phyloP scores from a whole-genome alignment of 2,888 invertebrate species.

The Hemithea aestivaria region DNA sequence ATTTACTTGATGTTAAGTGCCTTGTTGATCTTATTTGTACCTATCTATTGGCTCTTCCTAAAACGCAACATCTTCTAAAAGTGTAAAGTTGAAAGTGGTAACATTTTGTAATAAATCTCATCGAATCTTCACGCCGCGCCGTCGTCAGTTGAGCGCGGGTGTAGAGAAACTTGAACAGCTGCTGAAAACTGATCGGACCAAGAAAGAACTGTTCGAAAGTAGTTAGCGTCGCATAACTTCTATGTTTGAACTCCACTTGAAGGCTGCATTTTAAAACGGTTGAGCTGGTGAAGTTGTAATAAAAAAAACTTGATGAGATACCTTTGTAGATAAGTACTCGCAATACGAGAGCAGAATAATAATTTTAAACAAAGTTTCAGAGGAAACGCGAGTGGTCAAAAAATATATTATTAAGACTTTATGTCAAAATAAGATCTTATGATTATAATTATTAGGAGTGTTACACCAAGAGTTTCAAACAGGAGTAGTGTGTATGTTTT shows the following conservation, averaged over 20 bases:
- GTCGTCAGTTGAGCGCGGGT: constrained; percentile 14
- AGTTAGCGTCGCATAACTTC: constrained; percentile 57
- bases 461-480: too few relatives aligned
- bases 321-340: too few relatives aligned
- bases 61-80: too few relatives aligned
- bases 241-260: constrained; percentile 52
- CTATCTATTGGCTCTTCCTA: too few relatives aligned
- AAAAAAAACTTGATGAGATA: constrained; percentile 23
- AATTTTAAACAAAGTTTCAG: too few relatives aligned
- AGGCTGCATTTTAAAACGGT: constrained; percentile 47
- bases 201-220: constrained; percentile 49
- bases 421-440: too few relatives aligned
- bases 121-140: constrained; percentile 10
- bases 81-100: constrained; percentile 2
- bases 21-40: too few relatives aligned
- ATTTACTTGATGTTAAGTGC: too few relatives aligned
- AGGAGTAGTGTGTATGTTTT: too few relatives aligned
- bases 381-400: too few relatives aligned
- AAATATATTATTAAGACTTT: too few relatives aligned
- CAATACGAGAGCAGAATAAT: neutral
- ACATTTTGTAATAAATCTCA: constrained; percentile 23
- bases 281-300: constrained; percentile 28
- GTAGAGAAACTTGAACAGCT: constrained; percentile 37
- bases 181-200: constrained; percentile 43
- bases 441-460: too few relatives aligned